phyloP scores from a whole-genome alignment of 2,113 vertebrate genomes.

The Rhynchopsitta pachyrhyncha region DNA sequence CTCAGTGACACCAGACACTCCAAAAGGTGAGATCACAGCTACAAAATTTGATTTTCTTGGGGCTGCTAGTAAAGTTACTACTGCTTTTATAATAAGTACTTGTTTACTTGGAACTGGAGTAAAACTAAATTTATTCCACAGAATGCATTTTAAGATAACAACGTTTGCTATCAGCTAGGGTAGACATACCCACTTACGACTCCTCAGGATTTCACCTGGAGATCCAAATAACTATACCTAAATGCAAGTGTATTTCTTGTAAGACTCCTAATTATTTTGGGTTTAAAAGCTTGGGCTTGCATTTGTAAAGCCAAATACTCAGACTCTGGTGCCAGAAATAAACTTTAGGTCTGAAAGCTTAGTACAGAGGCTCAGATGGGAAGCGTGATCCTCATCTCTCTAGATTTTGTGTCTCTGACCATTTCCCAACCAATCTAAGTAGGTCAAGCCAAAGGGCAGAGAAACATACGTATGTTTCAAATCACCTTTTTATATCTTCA shows the following conservation, averaged over 20 bases:
- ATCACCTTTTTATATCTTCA: background rate
- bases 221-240: background rate
- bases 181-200: background rate
- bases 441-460: background rate
- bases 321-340: background rate
- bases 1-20: background rate
- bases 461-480: rapidly evolving
- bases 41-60: rapidly evolving
- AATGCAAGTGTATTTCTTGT: rapidly evolving
- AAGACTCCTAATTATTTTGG: too few relatives aligned
- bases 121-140: background rate
- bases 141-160: too few relatives aligned
- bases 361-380: background rate
- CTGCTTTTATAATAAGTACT: background rate
- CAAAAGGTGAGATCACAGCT: rapidly evolving
- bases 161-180: background rate
- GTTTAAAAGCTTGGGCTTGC: background rate
- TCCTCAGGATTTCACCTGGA: background rate
- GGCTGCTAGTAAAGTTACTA: background rate
- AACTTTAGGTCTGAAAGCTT: background rate
- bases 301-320: background rate
- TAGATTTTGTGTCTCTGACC: background rate
- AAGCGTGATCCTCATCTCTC: rapidly evolving
- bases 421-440: background rate
- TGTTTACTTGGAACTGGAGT: background rate